phyloP scores from a whole-genome alignment of 2,888 invertebrate genomes.

The Andrena fulva region DNA sequence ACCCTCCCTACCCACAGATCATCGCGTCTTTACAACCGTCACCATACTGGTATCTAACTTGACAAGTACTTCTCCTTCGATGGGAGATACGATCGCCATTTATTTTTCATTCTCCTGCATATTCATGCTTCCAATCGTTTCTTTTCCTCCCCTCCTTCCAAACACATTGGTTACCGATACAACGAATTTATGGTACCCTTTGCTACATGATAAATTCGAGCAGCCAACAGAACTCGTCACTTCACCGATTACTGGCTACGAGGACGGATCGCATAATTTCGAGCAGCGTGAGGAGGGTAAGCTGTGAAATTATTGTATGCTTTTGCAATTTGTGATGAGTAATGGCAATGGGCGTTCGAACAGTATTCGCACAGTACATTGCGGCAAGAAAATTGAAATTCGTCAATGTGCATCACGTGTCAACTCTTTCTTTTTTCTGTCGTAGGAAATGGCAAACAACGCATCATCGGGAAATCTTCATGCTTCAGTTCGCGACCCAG shows the following conservation, averaged over 20 bases:
- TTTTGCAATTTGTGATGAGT: not conserved
- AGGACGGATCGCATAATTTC: not conserved
- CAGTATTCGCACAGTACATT: not conserved
- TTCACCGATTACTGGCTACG: not conserved
- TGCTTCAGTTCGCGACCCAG: not conserved
- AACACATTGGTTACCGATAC: not conserved
- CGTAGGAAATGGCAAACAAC: not conserved
- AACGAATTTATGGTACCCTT: not conserved
- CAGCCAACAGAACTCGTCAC: not conserved
- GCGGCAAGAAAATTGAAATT: not conserved
- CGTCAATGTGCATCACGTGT: not conserved
- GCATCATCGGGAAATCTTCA: not conserved
- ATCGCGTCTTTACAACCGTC: conserved; percentile 67
- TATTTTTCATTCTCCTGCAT: conserved; percentile 15
- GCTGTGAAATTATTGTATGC: not conserved
- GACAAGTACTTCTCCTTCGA: conserved; percentile 17
- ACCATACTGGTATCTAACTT: conserved; percentile 43
- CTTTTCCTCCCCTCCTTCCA: not conserved
- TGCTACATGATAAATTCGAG: not conserved
- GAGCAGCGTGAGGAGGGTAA: conserved; percentile 4
- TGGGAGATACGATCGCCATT: conserved; percentile 30
- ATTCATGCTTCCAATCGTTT: conserved; percentile 4
- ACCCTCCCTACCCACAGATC: conserved; percentile 60
- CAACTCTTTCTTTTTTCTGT: conserved; percentile 25
- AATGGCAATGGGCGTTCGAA: not conserved